phyloP scores from a whole-genome alignment of 2,888 invertebrate species.

The Orchesella flavescens region DNA sequence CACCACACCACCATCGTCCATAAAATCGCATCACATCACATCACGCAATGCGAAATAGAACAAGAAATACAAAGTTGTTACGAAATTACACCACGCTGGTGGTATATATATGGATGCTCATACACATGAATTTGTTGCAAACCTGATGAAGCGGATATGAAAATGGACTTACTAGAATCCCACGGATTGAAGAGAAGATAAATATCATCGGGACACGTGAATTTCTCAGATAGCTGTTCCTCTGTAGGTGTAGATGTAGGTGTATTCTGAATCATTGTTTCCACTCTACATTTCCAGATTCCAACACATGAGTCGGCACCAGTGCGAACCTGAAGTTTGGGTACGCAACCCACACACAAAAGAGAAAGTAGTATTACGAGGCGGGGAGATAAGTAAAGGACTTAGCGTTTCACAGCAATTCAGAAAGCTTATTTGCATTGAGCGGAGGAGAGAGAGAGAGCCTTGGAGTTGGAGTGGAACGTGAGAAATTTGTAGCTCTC shows the following conservation, averaged over 20 bases:
- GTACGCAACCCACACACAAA: too few relatives aligned
- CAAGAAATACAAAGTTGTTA: too few relatives aligned
- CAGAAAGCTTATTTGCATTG: not conserved
- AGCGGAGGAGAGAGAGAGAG: too few relatives aligned
- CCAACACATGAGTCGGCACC: conserved; percentile 81
- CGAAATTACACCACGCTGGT: too few relatives aligned
- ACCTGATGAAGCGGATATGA: too few relatives aligned
- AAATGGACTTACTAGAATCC: conserved; percentile 80
- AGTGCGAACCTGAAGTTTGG: conserved; percentile 78
- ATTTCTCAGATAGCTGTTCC: conserved; percentile 17
- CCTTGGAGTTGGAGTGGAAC: too few relatives aligned
- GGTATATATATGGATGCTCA: too few relatives aligned
- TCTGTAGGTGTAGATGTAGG: not conserved
- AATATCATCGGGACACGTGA: conserved; percentile 78
- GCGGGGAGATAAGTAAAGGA: not conserved
- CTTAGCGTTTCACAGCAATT: conserved; percentile 8
- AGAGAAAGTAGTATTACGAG: not conserved
- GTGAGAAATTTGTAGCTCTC: too few relatives aligned
- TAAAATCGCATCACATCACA: too few relatives aligned
- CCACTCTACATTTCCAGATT: conserved; percentile 80
- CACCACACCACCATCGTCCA: too few relatives aligned
- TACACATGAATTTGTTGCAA: too few relatives aligned
- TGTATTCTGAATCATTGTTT: conserved; percentile 75
- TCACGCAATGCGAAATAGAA: too few relatives aligned
- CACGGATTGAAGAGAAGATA: conserved; percentile 89